A percentile compares a stretch with the other conserved stretches of the same genome.
Evolutionary conservation across 2,113 vertebrate species (phyloP).

Genomic region (Mobula birostris): DNA sequence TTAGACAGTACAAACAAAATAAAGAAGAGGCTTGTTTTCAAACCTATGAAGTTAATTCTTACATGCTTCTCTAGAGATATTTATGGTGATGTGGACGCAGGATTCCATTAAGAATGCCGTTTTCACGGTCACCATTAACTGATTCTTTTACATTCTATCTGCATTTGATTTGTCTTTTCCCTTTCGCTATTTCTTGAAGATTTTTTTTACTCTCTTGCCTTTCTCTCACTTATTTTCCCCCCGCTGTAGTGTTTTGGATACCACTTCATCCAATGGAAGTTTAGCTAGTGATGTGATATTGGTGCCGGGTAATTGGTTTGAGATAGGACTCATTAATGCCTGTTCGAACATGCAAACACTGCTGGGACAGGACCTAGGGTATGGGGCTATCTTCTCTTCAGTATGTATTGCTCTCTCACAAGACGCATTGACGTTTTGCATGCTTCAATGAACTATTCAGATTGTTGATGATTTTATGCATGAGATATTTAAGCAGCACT

Average conservation of each 20-base stretch:
- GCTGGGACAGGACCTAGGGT: not conserved
- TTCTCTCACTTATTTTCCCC: too few species aligned
- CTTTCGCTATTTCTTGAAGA: not conserved
- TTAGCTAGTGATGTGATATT: not conserved
- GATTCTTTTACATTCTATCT: not conserved
- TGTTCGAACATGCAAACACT: not conserved
- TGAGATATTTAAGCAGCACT: constrained; percentile 10
- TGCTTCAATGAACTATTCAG: not conserved
- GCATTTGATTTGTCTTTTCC: not conserved
- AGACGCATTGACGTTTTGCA: not conserved
- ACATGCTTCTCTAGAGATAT: not conserved
- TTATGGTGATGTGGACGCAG: not conserved
- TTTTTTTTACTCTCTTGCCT: not conserved
- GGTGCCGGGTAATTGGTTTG: not conserved
- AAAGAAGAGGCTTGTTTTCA: not conserved
- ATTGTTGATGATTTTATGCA: constrained; percentile 5
- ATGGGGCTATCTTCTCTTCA: not conserved
- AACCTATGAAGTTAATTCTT: not conserved
- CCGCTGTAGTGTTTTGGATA: not conserved
- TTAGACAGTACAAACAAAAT: not conserved
- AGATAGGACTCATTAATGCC: not conserved
- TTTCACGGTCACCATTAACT: not conserved
- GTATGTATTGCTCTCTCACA: not conserved
- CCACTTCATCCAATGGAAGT: not conserved
- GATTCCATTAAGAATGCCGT: not conserved